These are phyloP conservation scores for Xenops minutus DNA, from an alignment of 2,797 vertebrate species.

Conservation along the genomic window DNA sequence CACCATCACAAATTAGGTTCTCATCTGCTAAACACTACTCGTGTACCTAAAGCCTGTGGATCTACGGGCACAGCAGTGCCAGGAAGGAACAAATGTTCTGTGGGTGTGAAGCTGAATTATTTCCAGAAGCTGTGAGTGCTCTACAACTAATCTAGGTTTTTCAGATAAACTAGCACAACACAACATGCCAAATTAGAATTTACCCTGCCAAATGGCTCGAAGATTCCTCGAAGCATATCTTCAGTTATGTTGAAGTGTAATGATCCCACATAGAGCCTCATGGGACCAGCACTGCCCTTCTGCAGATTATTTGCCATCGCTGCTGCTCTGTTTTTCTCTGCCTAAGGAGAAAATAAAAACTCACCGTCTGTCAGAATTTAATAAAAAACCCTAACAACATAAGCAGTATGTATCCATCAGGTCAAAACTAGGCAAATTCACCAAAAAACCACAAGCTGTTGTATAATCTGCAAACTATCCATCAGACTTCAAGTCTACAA, in stretches of 20 bases:
- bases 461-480: not conserved
- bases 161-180: not conserved
- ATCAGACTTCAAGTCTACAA: not conserved
- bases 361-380: not conserved
- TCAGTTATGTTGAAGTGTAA: conserved; percentile 98
- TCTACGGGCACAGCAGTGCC: not conserved
- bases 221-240: conserved; percentile 96
- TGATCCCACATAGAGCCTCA: conserved; percentile 93
- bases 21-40: not conserved
- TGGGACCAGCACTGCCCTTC: conserved; percentile 91
- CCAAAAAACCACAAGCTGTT: not conserved
- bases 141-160: not conserved
- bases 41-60: not conserved
- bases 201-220: conserved; percentile 95
- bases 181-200: not conserved
- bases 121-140: not conserved
- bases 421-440: not conserved
- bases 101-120: not conserved
- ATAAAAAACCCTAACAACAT: not conserved
- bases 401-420: not conserved
- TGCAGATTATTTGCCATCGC: conserved; percentile 94
- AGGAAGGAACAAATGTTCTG: not conserved
- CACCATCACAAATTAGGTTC: not conserved
- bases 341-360: conserved; percentile 70
- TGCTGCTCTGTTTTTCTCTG: conserved; percentile 95